Conservation (phyloP, 2,113 vertebrate species). For the Paracanthobrama guichenoti region DNA sequence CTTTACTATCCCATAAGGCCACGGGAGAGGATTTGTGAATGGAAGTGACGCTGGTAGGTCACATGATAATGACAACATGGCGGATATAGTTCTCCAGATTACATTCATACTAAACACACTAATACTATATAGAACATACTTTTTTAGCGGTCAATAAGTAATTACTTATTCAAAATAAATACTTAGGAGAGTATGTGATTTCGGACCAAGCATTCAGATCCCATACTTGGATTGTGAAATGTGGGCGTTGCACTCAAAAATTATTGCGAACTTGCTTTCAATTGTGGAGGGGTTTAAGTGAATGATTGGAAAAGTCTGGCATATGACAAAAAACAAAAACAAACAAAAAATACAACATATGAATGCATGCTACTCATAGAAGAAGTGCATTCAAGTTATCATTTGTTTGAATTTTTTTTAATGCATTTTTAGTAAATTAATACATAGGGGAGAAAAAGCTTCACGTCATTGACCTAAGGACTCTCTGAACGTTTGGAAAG, state of each 20-base stretch:
- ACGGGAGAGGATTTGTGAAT: too few relatives aligned
- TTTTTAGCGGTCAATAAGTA: too few relatives aligned
- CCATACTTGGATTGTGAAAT: not conserved
- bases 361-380: not conserved
- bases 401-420: not conserved
- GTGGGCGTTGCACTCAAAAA: not conserved
- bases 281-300: not conserved
- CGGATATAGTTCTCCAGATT: too few relatives aligned
- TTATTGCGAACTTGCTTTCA: not conserved
- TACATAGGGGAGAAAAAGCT: not conserved
- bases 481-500: not conserved
- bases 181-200: too few relatives aligned
- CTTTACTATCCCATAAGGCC: too few relatives aligned
- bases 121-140: too few relatives aligned
- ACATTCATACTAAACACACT: too few relatives aligned
- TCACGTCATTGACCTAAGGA: not conserved
- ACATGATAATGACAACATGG: too few relatives aligned
- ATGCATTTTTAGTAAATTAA: not conserved
- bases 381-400: not conserved
- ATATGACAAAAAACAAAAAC: too few relatives aligned
- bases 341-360: not conserved
- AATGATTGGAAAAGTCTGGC: not conserved
- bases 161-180: too few relatives aligned
- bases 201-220: too few relatives aligned
- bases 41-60: too few relatives aligned